Base-by-base conservation (phyloP, 2,797 vertebrate species). In the Hapalemur alaotrensis region DNA sequence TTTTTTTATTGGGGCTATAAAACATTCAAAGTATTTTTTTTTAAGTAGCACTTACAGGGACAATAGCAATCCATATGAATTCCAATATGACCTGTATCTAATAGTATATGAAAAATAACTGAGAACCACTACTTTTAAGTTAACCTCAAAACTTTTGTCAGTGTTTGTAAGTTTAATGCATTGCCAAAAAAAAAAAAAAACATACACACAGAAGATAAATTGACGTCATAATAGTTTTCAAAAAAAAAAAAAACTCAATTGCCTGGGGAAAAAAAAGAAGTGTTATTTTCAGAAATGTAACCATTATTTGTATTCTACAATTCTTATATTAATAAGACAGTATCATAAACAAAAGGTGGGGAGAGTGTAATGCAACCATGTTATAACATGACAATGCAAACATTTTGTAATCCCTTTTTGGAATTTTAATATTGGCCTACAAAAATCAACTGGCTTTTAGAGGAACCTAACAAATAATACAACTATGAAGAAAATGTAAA, bases 361-460 rank as follows among this genome's bases (percentile, higher is more conserved):
- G 14, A 48, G 43, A 57, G 35, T 41, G n/a, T 75, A 95, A 85
- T 59, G 78, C 57, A 61, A 79, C 67, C 80, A 50, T 83, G 84
- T 80, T 95, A 46, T 61, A 93, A 88, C 10, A 95, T 32, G 52
- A 63, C 43, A 92, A 70, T 61, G 72, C 83, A 94, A 96, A 93
- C 84, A 91, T 43, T 89, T 83, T 89, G 57, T 81, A 95, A 97
- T 84, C 83, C 81, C 70, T 94, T 89, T 83, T 65, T 94, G 89
- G 91, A 95, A 95, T 86, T 92, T 96, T 97, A 97, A 94, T 95
- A 90, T 54, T 83, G 43, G 52, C 50, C 50, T 89, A 95, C 59
- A 95, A 96, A 96, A 95, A 86, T 72, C 35, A 92, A 69, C 57
- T 93, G 23, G 65, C 30, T 94, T 96, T 80, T 65, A 87, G 76